Conservation (phyloP, 2,888 invertebrate species). For the Aphodius granarius region DNA sequence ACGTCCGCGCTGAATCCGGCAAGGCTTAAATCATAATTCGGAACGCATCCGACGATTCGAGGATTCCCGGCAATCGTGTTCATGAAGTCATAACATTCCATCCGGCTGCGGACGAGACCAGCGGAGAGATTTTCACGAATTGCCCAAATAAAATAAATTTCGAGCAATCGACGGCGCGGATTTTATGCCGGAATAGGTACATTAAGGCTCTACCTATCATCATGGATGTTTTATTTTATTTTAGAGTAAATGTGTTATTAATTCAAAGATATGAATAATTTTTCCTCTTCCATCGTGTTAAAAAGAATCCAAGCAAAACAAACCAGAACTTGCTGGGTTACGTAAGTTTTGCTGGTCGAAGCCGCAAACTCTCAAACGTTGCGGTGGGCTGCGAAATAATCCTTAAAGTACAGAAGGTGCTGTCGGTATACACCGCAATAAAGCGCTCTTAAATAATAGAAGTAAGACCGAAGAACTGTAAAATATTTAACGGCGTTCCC, state of each 20-base stretch:
- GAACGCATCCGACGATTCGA: conserved; percentile 11
- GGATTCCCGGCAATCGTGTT: too few relatives aligned
- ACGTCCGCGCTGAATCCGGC: conserved; percentile 1
- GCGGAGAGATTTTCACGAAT: too few relatives aligned
- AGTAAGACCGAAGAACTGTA: background rate
- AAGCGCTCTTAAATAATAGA: background rate
- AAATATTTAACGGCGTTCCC: background rate
- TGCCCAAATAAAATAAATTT: too few relatives aligned
- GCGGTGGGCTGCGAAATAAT: background rate
- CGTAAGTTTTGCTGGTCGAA: background rate
- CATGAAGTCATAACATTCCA: too few relatives aligned
- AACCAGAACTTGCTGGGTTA: background rate
- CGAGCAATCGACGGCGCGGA: too few relatives aligned
- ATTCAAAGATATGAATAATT: background rate
- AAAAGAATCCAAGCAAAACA: background rate
- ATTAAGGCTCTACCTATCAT: too few relatives aligned
- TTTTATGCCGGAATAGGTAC: too few relatives aligned
- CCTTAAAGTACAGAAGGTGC: background rate
- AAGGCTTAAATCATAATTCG: conserved; percentile 17
- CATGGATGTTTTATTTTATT: background rate
- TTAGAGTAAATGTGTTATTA: background rate
- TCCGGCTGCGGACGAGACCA: too few relatives aligned
- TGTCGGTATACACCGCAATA: background rate
- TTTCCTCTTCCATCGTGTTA: background rate
- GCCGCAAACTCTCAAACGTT: background rate